Percentiles rank a stretch among this genome's conserved stretches.
Evolutionary conservation across 1,140 invertebrate species (phyloP).

Genomic region (Wasmannia auropunctata): DNA sequence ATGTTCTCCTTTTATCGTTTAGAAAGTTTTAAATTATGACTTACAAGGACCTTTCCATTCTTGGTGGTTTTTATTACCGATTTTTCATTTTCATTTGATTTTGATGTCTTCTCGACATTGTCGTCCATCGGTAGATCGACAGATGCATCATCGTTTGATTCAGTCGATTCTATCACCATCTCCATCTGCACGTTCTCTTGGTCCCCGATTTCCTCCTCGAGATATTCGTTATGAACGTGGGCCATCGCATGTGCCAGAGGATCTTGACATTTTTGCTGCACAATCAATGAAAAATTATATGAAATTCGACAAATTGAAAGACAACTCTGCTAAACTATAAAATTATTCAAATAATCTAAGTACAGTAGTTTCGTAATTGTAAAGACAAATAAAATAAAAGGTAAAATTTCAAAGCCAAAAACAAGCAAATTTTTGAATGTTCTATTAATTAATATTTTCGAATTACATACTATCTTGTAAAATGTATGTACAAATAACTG

Average conservation of each 20-base stretch:
- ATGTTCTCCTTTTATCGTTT: background rate
- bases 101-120: constrained; percentile 52
- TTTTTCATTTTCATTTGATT: constrained; percentile 37
- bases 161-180: constrained; percentile 75
- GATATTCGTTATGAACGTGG: constrained; percentile 78
- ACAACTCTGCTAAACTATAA: background rate
- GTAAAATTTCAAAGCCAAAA: too few species aligned
- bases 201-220: constrained; percentile 69
- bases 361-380: too few species aligned
- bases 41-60: constrained; percentile 44
- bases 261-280: constrained; percentile 70
- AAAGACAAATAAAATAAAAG: too few species aligned
- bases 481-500: too few species aligned
- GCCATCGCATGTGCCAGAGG: constrained; percentile 79
- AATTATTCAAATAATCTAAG: too few species aligned
- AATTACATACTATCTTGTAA: too few species aligned
- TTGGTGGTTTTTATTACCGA: background rate
- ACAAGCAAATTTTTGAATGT: too few species aligned
- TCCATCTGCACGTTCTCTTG: constrained; percentile 75
- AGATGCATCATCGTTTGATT: constrained; percentile 57
- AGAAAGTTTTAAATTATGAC: background rate
- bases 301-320: background rate
- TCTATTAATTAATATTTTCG: too few species aligned
- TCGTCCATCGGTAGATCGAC: constrained; percentile 42
- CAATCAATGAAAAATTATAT: background rate